Evolutionary conservation across 2,113 vertebrate species (phyloP).

Genomic region (Gadus macrocephalus): DNA sequence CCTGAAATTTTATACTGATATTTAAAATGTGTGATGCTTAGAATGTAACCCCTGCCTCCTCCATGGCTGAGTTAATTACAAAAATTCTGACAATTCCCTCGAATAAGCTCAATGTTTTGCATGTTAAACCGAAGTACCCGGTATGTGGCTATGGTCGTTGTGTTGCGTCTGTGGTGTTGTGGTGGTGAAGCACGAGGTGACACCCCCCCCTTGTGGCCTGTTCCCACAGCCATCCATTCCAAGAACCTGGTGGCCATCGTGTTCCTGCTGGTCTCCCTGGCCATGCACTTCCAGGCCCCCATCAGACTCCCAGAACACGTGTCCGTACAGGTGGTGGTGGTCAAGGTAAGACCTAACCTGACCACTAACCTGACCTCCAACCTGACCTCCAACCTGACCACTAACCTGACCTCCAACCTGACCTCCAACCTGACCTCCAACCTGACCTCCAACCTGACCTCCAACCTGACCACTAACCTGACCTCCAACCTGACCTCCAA

Average conservation of each 20-base stretch:
- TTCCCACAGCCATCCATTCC: constrained; percentile 82
- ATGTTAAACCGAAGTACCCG: too few species aligned
- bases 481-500: too few species aligned
- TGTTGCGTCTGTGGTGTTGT: too few species aligned
- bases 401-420: constrained; percentile 2
- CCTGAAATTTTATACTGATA: too few species aligned
- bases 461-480: neutral
- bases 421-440: neutral
- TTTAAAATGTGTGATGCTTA: too few species aligned
- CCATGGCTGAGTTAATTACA: too few species aligned
- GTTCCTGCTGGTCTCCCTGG: constrained; percentile 86
- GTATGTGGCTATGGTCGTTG: too few species aligned
- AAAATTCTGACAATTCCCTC: too few species aligned
- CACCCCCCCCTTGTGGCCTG: neutral
- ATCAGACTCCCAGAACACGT: constrained; percentile 91
- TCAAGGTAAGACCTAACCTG: constrained; percentile 77
- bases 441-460: constrained; percentile 19
- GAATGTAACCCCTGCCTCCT: too few species aligned
- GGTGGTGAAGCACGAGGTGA: neutral
- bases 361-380: too few species aligned
- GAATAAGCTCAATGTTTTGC: too few species aligned
- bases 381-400: too few species aligned
- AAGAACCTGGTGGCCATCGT: constrained; percentile 92
- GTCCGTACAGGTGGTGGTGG: constrained; percentile 86
- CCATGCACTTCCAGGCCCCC: constrained; percentile 88